Percentiles rank a stretch among this genome's conserved stretches.
Conservation (phyloP, 1,140 invertebrate species). For the Drosophila hydei region DNA sequence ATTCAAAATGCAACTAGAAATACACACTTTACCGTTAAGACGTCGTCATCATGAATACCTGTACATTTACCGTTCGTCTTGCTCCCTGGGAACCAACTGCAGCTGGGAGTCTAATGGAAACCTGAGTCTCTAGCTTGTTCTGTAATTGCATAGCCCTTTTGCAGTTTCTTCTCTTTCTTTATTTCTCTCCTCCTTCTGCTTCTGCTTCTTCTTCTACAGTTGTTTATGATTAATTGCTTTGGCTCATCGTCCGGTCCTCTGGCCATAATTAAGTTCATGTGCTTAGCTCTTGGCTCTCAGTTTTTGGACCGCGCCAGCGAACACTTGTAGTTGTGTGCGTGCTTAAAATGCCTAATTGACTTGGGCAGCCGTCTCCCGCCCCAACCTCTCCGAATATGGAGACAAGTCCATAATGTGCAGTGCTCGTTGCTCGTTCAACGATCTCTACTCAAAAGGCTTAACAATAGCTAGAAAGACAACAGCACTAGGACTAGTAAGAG, state of each 20-base stretch:
- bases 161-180: not conserved
- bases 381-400: constrained; percentile 1
- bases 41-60: constrained; percentile 55
- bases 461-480: constrained; percentile 66
- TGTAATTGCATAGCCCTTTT: constrained; percentile 30
- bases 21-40: constrained; percentile 76
- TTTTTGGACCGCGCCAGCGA: constrained; percentile 12
- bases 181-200: constrained; percentile 18
- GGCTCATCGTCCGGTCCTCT: constrained; percentile 38
- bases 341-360: constrained; percentile 77
- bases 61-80: constrained; percentile 60
- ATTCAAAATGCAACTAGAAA: constrained; percentile 72
- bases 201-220: constrained; percentile 16
- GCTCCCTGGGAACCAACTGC: constrained; percentile 30
- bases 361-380: constrained; percentile 26
- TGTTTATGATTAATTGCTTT: constrained; percentile 66
- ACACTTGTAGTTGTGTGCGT: constrained; percentile 76
- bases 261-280: constrained; percentile 71
- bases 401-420: constrained; percentile 34
- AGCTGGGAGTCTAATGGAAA: constrained; percentile 26
- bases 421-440: constrained; percentile 39
- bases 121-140: constrained; percentile 3
- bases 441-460: constrained; percentile 67
- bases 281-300: constrained; percentile 8
- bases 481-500: not conserved